Evolutionary conservation across 2,797 vertebrate genomes (phyloP).

Genomic region (Pogonophryne albipinna): DNA sequence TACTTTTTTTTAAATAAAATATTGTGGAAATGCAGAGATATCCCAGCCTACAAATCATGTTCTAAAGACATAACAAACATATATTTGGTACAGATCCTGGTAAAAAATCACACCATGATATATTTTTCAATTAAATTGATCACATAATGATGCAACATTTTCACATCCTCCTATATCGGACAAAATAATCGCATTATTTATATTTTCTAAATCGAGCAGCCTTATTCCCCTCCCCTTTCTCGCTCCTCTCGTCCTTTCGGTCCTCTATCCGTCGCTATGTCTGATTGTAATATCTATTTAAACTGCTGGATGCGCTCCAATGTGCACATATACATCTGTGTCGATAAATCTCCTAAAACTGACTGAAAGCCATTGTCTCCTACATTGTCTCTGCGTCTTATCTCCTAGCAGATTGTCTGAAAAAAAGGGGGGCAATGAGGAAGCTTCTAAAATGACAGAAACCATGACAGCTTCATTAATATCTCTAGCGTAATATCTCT

Average conservation of each 20-base stretch:
- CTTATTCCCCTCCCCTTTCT: background rate
- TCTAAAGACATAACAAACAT: too few species aligned
- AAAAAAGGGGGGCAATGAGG: background rate
- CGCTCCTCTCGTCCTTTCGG: background rate
- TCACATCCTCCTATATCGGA: too few species aligned
- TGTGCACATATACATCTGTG: background rate
- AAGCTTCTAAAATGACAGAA: slow-evolving; percentile 12
- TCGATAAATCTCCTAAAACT: slow-evolving; percentile 34
- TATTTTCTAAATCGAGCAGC: too few species aligned
- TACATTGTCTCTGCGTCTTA: background rate
- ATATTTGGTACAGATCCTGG: too few species aligned
- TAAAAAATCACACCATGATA: too few species aligned
- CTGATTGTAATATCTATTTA: slow-evolving; percentile 18
- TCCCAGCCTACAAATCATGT: too few species aligned
- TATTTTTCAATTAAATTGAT: too few species aligned
- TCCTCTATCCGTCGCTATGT: slow-evolving; percentile 1
- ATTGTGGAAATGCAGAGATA: too few species aligned
- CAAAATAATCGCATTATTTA: too few species aligned
- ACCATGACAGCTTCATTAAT: slow-evolving; percentile 31
- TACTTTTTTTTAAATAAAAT: too few species aligned
- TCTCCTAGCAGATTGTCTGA: background rate
- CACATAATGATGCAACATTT: too few species aligned
- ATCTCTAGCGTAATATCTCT: slow-evolving; percentile 6
- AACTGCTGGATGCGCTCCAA: background rate
- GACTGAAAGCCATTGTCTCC: slow-evolving; percentile 29